Percentiles rank a stretch among this genome's conserved stretches.
Evolutionary conservation across 2,888 invertebrate genomes (phyloP).

Genomic region (Dione juno): DNA sequence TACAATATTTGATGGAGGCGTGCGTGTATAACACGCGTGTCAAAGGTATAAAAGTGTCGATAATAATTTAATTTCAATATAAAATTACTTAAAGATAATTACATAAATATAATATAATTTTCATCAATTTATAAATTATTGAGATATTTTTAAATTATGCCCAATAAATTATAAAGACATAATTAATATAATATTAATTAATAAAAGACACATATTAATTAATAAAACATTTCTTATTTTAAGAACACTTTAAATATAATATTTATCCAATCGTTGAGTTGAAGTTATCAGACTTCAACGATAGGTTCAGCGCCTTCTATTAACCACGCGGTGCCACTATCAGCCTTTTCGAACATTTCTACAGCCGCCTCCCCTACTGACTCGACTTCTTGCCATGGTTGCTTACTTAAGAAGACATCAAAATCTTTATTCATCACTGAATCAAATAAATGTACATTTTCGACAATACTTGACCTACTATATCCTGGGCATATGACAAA

Average conservation of each 20-base stretch:
- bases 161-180: neutral
- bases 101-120: too few relatives aligned
- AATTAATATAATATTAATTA: neutral
- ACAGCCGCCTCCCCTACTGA: slow-evolving; percentile 59
- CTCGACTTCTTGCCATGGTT: slow-evolving; percentile 59
- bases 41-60: too few relatives aligned
- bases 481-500: slow-evolving; percentile 82
- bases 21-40: too few relatives aligned
- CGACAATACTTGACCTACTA: slow-evolving; percentile 66
- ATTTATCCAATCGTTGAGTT: neutral
- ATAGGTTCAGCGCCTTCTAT: slow-evolving; percentile 69
- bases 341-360: slow-evolving; percentile 63
- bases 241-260: neutral
- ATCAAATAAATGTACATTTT: slow-evolving; percentile 44
- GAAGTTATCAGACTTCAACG: slow-evolving; percentile 34
- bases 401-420: slow-evolving; percentile 46
- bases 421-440: slow-evolving; percentile 49
- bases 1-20: too few relatives aligned
- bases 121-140: too few relatives aligned
- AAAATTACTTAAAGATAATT: too few relatives aligned
- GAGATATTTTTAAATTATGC: neutral
- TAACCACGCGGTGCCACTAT: slow-evolving; percentile 81
- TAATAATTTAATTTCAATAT: too few relatives aligned
- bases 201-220: neutral
- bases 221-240: neutral